Evolutionary conservation across 37 sponge, comb jelly and placozoan species (phyloP), one percentile per base, ranked within the genome.

Genomic region (Beroe ovata): DNA sequence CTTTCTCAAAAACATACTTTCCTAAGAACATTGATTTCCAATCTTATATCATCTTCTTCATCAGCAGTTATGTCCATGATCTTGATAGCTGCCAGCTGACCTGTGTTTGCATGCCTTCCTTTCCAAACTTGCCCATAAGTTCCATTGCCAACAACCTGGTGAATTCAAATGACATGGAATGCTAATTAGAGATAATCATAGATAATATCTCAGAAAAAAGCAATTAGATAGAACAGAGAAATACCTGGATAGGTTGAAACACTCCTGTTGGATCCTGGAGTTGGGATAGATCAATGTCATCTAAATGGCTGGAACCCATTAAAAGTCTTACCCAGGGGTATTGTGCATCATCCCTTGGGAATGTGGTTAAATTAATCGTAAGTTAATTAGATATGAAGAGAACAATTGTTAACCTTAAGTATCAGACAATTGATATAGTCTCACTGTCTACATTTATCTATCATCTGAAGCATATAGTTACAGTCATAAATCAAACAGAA

Each of bases 21-120:
- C 60, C 94, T 92, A 32, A 97, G 91, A 8, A 97, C 92, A 58
- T 97, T 95, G 19, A 97, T 95, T 90, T 97, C 97, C 72, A 93
- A 81, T 84, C 92, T 89, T 25, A 97, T 97, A 54, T 97, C 97
- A 54, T 97, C 95, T 30, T 97, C 97, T 91, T 97, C 97, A 90
- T 97, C 97, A 93, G 94, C 94, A 28, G 94, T 95, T 20, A 96
- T 94, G 60, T 95, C 97, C 97, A 96, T 96, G 34, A 95, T 93
- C 89, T 96, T 96, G 29, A 96, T 95, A 40, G 97, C 97, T 0
- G 97, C 97, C 63, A 96, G 69, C 89, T 96, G 94, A 20, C 94
- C 97, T 0, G 95, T 94, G 39, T 60, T 89, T 16, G 72, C 38
- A 77, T 92, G 92, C 8, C 93, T 60, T 0, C 93, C 93, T 88